Base-by-base conservation (phyloP, 2,888 invertebrate genomes). In the Mongoloraphidia duomilia region DNA sequence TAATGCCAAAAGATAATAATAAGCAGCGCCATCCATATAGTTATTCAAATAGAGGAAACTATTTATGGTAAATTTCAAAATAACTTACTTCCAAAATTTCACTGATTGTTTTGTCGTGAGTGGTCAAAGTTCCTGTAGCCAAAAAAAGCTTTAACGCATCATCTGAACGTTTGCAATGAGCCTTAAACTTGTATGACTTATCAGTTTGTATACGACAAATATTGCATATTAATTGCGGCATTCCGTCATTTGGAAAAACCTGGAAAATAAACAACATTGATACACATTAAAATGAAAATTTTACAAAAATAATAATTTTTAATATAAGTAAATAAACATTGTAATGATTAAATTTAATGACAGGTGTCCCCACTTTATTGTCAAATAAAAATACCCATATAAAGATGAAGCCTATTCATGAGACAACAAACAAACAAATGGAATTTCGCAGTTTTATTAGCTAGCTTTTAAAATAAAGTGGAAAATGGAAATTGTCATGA, bases 91-190 rank as follows among this genome's bases (percentile, higher is more conserved):
- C 67, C n/a, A 63, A 58, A 9, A 74, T 60, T 44, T 64, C 59
- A 10, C 58, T 14, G 8, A 72, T 68, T 61, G 77, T 74, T 49
- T 71, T 65, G 47, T 79, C 64, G 1, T 75, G 65, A 46, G 71
- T 64, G 14, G 79, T 69, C 57, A 79, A 63, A 26, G 71, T 69
- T 26, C 82, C 84, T 34, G 78, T 78, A 37, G 82, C 72, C 26
- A 84, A 70, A 62, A 72, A 84, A 50, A 82, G 76, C 50, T 84
- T 72, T 8, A 86, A 66, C 1, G 77, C 73, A 56, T 82, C 83
- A 61, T 87, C 85, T 0, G 83, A 79, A 60, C 77, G 77, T 55
- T 83, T 82, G 58, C 84, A 85, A 60, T 84, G 79, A 51, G 80
- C 76, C 61, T 86, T 87, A 58, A 81, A 87, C 48, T 77, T 78